Evolutionary conservation across 2,797 vertebrate species (phyloP), one percentile per base, ranked within the genome.

Genomic region (Poeciliopsis presidionis): DNA sequence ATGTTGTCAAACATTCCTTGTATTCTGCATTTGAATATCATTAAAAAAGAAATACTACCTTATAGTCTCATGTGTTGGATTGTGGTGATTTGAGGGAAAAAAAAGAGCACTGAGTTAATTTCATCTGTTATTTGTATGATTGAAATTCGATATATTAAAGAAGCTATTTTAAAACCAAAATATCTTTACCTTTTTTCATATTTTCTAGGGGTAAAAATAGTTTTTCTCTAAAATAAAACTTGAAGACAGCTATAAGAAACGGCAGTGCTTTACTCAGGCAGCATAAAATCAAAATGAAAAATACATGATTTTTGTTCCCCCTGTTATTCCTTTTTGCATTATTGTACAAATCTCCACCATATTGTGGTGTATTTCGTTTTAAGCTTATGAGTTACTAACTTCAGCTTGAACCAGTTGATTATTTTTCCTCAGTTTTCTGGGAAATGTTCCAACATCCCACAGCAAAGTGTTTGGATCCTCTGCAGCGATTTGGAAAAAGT

Each of bases 21-120:
- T 78, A 49, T 41, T 55, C 55, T 63, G 70, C 75, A 20, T 72
- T 78, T 78, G n/a, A 72, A 61, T 72, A 61, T 39, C 43, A 73
- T 73, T 78, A 78, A 78, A 78, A 49, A 16, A 65, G 12, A 12
- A 36, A 30, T 73, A 12, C 59, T 67, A 46, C 73, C 36, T 43
- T 30, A n/a, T 39, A 25, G 13, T 43, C 22, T 53, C 36, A 9
- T 28, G 41, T 30, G 9, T 51, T 79, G 6, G 28, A 18, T 73
- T 25, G 5, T 6, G 49, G 12, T 53, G 30, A 3, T 72, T 49
- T 36, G 2, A 53, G 49, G 30, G 6, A 7, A 41, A 28, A 13
- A 65, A 11, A 39, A 2, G 25, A 53, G 20, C 16, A 51, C 33
- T 16, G 30, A 61, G 59, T 61, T 61, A 33, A 30, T 61, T 7